Base-by-base conservation (phyloP, 2,888 invertebrate species). In the Dysmachus trigonus region DNA sequence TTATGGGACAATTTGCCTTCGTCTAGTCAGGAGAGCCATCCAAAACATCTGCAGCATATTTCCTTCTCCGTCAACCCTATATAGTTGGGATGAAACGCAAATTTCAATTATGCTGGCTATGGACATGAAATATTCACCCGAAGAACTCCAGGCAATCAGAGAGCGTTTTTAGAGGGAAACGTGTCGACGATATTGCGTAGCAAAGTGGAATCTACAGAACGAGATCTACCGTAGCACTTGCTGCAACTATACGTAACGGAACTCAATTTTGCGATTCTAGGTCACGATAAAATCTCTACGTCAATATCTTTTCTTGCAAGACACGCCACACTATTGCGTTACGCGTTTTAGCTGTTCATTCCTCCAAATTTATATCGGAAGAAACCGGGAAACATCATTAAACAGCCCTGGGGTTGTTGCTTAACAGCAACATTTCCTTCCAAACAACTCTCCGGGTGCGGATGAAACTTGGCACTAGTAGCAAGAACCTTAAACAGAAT, bases 201-300 rank as follows among this genome's bases (percentile, higher is more conserved):
- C 13, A 33, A 33, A 33, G 27, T 73, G 35, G 73, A 73, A 73
- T n/a, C 73, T 7, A 73, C 7, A 73, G 73, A 73, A 73, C 73
- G 15, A 35, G 73, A 35, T 73, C 73, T 31, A 1, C 13, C 3
- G 15, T 27, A 73, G 38, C n/a, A 33, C n/a, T 31, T 73, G 35
- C 35, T 73, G 73, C 73, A 73, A 18, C 30, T 73, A 30, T 33
- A 73, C 27, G 18, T 73, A 73, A 33, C 73, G 73, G 73, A 73
- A 33, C 73, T 73, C n/a, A 73, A 73, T 73, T 73, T 73, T 31
- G 27, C 73, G n/a, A 73, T 73, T 73, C 73, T 73, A 27, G 73
- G 73, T 73, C 73, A 73, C 27, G n/a, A 73, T 73, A 33, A 33
- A n/a, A 8, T 73, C 27, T 73, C 33, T 18, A 33, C 31, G 30